Evolutionary conservation across 1,140 invertebrate species (phyloP).

Genomic region (Augochlora pura): DNA sequence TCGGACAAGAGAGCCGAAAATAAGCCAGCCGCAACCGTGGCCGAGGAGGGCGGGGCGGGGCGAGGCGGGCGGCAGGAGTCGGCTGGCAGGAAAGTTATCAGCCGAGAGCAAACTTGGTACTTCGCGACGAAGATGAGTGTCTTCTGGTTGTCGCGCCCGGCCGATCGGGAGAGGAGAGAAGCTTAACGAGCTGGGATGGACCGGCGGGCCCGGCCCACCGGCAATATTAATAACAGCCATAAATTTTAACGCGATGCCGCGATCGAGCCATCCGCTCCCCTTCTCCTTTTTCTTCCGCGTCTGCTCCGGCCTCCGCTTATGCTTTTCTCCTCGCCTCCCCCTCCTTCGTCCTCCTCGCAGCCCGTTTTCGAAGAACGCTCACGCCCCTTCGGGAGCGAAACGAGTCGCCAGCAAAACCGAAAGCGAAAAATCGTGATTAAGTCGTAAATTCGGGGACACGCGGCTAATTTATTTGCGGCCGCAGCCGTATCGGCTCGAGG

Average conservation of each 20-base stretch:
- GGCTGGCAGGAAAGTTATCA: not conserved
- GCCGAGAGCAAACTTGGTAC: not conserved
- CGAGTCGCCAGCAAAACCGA: not conserved
- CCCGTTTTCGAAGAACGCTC: not conserved
- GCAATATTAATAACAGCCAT: slow-evolving; percentile 61
- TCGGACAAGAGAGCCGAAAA: not conserved
- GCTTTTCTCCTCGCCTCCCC: not conserved
- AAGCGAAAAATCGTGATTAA: slow-evolving; percentile 42
- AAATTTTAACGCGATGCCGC: slow-evolving; percentile 48
- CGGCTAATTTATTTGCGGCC: slow-evolving; percentile 48
- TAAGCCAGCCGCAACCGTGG: not conserved
- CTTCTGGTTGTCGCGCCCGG: slow-evolving; percentile 27
- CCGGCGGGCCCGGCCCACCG: slow-evolving; percentile 12
- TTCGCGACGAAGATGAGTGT: slow-evolving; percentile 3
- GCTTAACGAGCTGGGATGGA: slow-evolving; percentile 8
- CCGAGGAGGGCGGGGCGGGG: not conserved
- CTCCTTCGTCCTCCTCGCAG: too few relatives aligned
- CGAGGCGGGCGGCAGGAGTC: not conserved
- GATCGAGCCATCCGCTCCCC: not conserved
- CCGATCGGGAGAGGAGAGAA: slow-evolving; percentile 3
- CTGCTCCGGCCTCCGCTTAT: too few relatives aligned
- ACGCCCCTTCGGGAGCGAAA: not conserved
- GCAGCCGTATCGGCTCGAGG: slow-evolving; percentile 14
- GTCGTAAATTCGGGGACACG: slow-evolving; percentile 39
- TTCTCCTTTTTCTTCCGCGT: too few relatives aligned